Base-by-base conservation (phyloP, 2,888 invertebrate species). In the Sinotaia quadrata region DNA sequence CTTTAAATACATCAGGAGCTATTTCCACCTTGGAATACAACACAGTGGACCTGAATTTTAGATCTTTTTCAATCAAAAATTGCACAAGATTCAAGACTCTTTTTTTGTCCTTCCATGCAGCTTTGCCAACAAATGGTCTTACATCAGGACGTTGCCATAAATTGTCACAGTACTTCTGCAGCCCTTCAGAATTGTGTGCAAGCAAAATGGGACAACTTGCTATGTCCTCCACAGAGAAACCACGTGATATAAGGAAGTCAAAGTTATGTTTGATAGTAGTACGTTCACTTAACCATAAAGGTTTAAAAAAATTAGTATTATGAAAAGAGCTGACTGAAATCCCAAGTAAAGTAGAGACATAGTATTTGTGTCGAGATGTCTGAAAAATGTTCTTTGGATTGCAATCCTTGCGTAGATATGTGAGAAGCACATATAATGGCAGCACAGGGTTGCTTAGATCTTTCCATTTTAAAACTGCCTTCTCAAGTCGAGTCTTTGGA, bases 11-110 rank as follows among this genome's bases (percentile, higher is more conserved):
- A n/a, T n/a, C n/a, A n/a, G n/a, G n/a, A n/a, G n/a, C n/a, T n/a
- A n/a, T n/a, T 21, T 69, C 67, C 56, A 61, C 60, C 5, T 67
- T 52, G 12, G 51, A 61, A n/a, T 58, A n/a, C 33, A 63, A 57
- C 12, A 59, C 67, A 15, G 57, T 2, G 8, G 65, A 49, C 2
- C 44, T 34, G 36, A 75, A 75, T 57, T 73, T 75, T 36, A 62
- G 56, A 33, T 73, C 72, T 24, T 57, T 65, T 41, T 75, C 75
- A 12, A 75, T 65, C 18, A 73, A 41, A 37, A 73, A 75, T 44
- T 75, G 73, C 29, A 75, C 44, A 2, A 65, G 37, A 36, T 70
- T 69, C 21, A 75, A 36, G 2, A 62, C 21, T 49, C 59, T 51
- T 12, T 44, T 34, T 29, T 49, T 65, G 34, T 75, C 66, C 12